phyloP scores from a whole-genome alignment of 1,140 invertebrate species.

The Rhynchophorus ferrugineus region DNA sequence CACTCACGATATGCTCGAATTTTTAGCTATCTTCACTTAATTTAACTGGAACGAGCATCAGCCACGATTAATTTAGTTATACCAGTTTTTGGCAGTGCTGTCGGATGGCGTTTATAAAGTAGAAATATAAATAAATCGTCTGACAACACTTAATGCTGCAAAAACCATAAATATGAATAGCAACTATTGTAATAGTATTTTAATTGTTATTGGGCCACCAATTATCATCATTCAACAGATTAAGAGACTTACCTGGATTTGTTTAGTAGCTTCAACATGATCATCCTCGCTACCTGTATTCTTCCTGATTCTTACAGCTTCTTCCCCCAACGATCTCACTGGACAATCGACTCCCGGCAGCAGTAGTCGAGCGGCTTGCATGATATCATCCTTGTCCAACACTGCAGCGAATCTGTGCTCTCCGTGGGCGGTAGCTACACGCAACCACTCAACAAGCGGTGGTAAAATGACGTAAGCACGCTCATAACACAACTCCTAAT shows the following conservation, averaged over 20 bases:
- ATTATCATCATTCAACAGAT: too few species aligned
- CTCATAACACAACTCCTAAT: constrained; percentile 79
- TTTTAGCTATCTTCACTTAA: too few species aligned
- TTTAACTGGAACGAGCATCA: too few species aligned
- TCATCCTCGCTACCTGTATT: constrained; percentile 37
- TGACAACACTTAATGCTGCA: too few species aligned
- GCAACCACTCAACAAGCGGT: constrained; percentile 79
- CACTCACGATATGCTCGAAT: too few species aligned
- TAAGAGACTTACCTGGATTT: constrained; percentile 53
- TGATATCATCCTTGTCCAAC: constrained; percentile 79
- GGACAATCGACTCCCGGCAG: constrained; percentile 85
- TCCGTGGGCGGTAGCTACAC: constrained; percentile 73
- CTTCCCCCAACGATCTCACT: constrained; percentile 57
- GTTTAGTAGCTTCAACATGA: constrained; percentile 35
- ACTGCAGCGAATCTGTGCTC: constrained; percentile 69
- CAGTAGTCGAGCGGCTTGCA: constrained; percentile 76
- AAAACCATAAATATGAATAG: too few species aligned
- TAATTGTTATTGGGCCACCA: too few species aligned
- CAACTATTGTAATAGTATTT: too few species aligned
- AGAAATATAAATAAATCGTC: too few species aligned
- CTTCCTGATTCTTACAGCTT: constrained; percentile 40
- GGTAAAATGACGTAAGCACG: constrained; percentile 79
- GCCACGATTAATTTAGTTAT: too few species aligned
- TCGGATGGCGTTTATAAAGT: too few species aligned
- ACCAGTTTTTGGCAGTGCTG: too few species aligned